phyloP scores from a whole-genome alignment of 2,797 vertebrate genomes.

The Synaphobranchus kaupii region DNA sequence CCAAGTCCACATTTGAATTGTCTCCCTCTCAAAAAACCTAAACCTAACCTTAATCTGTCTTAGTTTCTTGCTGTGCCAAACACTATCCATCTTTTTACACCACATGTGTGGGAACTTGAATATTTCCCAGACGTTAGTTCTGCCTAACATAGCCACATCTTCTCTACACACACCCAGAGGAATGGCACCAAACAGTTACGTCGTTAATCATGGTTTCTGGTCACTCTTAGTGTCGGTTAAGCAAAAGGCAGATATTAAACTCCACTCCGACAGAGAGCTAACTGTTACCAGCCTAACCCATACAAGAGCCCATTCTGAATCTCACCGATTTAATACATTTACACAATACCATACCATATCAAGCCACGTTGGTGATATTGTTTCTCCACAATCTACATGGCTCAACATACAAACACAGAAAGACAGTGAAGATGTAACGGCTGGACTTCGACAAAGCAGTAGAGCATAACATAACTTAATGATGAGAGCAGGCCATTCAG shows the following conservation, averaged over 20 bases:
- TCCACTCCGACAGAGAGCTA: background rate
- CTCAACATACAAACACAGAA: background rate
- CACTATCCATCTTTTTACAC: background rate
- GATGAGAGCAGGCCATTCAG: no score
- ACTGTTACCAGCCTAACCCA: background rate
- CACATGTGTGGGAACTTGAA: background rate
- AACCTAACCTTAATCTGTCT: background rate
- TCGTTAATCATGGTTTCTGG: slow-evolving; percentile 2
- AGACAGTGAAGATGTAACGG: background rate
- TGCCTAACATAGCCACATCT: background rate
- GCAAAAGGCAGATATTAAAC: background rate
- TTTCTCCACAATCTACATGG: background rate
- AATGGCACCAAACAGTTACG: background rate
- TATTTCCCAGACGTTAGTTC: background rate
- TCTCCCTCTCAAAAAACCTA: background rate
- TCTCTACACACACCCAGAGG: background rate
- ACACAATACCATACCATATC: background rate
- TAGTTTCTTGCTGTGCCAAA: background rate
- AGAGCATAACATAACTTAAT: no score
- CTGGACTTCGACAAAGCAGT: background rate
- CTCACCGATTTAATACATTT: no score
- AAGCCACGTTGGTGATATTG: background rate
- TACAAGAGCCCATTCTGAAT: background rate
- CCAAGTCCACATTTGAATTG: background rate
- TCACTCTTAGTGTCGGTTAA: background rate